phyloP scores from a whole-genome alignment of 2,888 invertebrate genomes.

The Seira musarum region DNA sequence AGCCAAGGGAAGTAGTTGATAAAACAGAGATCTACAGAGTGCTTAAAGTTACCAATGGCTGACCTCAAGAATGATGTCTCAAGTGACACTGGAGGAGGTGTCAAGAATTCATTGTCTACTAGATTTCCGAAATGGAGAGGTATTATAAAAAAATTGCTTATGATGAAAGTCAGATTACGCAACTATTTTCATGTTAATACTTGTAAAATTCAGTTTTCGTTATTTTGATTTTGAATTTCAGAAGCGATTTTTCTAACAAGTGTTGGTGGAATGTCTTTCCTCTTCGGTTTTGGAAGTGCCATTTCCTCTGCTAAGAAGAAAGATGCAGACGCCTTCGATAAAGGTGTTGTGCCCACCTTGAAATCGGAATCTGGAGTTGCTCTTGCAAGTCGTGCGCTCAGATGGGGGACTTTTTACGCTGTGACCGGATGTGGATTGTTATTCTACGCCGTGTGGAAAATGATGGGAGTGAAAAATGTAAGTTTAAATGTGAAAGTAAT shows the following conservation, averaged over 20 bases:
- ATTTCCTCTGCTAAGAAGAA: constrained; percentile 84
- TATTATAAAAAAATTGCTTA: too few relatives aligned
- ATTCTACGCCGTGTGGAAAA: constrained; percentile 89
- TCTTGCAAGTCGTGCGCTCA: constrained; percentile 87
- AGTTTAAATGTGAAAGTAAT: constrained; percentile 71
- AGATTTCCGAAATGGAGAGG: constrained; percentile 12
- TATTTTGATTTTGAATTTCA: constrained; percentile 72
- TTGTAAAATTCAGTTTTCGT: neutral
- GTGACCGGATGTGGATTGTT: constrained; percentile 87
- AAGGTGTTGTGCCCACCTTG: constrained; percentile 77
- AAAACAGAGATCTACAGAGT: neutral
- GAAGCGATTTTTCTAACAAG: constrained; percentile 82
- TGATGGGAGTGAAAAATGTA: constrained; percentile 89
- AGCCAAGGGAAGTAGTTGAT: neutral
- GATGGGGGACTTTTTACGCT: constrained; percentile 91
- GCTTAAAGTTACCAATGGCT: neutral
- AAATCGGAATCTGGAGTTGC: constrained; percentile 82
- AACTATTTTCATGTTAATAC: neutral
- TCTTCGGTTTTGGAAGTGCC: constrained; percentile 87
- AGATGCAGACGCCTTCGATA: constrained; percentile 85
- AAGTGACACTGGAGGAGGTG: neutral
- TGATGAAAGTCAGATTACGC: too few relatives aligned
- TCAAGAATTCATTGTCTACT: neutral
- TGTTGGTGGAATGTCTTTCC: constrained; percentile 84
- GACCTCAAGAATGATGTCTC: neutral